Evolutionary conservation across 2,888 invertebrate species (phyloP), one percentile per base, ranked within the genome.

Genomic region (Abscondita cerata): DNA sequence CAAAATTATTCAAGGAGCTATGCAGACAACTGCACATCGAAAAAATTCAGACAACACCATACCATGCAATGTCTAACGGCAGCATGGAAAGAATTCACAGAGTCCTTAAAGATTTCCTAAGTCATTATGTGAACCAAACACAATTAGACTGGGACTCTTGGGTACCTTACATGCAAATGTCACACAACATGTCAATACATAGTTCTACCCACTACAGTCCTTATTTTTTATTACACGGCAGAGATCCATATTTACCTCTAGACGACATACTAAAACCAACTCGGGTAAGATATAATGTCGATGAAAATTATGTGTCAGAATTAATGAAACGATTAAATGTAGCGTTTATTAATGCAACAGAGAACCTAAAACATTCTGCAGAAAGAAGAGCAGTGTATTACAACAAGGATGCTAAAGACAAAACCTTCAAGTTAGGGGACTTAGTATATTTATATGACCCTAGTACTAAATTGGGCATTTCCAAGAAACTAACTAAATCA

Each of bases 51-150:
- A 75, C 73, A 1, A 68, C 72, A 0, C 58, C 73, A 2, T 75
- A 73, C 54, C 72, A 72, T 20, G 73, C 77, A 4, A 59, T 65
- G 12, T 53, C 69, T 1, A 78, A 78, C 51, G n/a, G n/a, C n/a
- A 59, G 70, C 36, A 59, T 76, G 0, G 76, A 77, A 54, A 34
- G 76, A 36, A 62, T 68, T 34, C 76, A 76, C 36, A 50, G 73
- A 38, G 63, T 66, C 1, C 41, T 77, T 0, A 73, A 69, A 48
- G 68, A 72, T 18, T 67, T 67, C 48, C 31, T 76, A 2, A 66
- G 70, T 1, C 72, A 74, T 46, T 74, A 70, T 47, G 65, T 75
- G 0, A 18, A 51, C 0, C 44, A 67, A 40, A 53, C 70, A 8
- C 67, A 70, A 16, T 16, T 41, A 11, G 68, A 73, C 44, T 76